Conservation (phyloP, 2,113 vertebrate genomes). For the Corythoichthys intestinalis region DNA sequence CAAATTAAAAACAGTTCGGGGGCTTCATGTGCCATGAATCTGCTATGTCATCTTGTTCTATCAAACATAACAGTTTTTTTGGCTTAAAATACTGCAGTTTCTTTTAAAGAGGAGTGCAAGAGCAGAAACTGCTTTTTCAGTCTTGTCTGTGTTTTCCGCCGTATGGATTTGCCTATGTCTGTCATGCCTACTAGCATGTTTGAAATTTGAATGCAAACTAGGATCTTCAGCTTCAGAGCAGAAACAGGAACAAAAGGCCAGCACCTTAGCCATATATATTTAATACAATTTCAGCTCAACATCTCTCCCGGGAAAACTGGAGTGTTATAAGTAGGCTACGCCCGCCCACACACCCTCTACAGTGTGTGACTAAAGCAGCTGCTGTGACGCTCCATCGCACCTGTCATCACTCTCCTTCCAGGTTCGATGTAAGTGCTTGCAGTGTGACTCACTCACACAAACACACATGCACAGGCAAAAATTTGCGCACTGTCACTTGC, state of each 20-base stretch:
- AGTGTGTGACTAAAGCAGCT: constrained; percentile 35
- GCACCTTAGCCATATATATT: neutral
- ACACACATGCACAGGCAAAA: constrained; percentile 8
- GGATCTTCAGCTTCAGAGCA: neutral
- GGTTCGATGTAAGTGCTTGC: constrained; percentile 21
- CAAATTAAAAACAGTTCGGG: too few species aligned
- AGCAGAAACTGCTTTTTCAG: too few species aligned
- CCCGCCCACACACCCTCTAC: constrained; percentile 29
- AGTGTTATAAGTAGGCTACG: constrained; percentile 5
- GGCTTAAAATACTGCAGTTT: too few species aligned
- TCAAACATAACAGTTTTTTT: too few species aligned
- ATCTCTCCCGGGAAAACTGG: constrained; percentile 22
- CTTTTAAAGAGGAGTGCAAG: too few species aligned
- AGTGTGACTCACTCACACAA: constrained; percentile 15
- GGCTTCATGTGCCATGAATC: too few species aligned
- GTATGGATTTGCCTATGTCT: neutral
- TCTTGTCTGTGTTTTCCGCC: too few species aligned
- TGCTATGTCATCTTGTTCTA: too few species aligned
- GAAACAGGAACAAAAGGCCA: neutral
- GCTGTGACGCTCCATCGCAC: constrained; percentile 46
- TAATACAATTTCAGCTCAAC: constrained; percentile 22
- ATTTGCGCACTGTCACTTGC: constrained; percentile 26
- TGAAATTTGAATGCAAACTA: neutral
- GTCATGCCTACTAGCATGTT: neutral
- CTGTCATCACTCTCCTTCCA: constrained; percentile 50